A percentile compares a stretch with the other conserved stretches of the same genome.
Evolutionary conservation across 2,888 invertebrate species (phyloP).

Genomic region (Proisotoma minuta): DNA sequence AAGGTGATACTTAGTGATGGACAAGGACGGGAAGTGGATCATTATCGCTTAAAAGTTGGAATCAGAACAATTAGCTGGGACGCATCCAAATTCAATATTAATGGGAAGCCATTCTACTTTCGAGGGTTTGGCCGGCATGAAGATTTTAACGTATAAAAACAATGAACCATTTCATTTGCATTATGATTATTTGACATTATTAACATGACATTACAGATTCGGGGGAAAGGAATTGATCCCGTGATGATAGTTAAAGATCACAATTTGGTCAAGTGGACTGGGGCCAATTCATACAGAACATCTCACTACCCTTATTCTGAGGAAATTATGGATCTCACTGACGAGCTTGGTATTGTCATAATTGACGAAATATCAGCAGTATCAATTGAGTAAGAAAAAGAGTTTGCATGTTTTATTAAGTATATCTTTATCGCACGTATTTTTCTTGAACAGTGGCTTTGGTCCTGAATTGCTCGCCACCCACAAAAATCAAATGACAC

Average conservation of each 20-base stretch:
- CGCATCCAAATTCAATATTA: conserved; percentile 36
- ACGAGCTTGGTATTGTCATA: conserved; percentile 86
- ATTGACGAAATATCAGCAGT: conserved; percentile 94
- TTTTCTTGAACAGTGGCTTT: conserved; percentile 21
- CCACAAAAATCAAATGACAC: conserved; percentile 79
- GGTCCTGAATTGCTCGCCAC: conserved; percentile 66
- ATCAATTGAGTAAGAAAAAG: conserved; percentile 66
- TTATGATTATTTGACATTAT: not conserved
- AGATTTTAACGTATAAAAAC: conserved; percentile 36
- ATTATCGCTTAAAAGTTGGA: conserved; percentile 43
- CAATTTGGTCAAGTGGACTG: conserved; percentile 80
- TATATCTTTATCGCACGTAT: not conserved
- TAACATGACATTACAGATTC: conserved; percentile 57
- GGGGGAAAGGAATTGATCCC: conserved; percentile 89
- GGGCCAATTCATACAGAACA: conserved; percentile 87
- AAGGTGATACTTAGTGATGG: conserved; percentile 24
- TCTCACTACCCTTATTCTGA: conserved; percentile 94
- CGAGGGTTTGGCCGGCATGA: conserved; percentile 46
- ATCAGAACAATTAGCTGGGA: conserved; percentile 39
- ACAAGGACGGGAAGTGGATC: conserved; percentile 25
- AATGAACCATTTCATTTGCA: not conserved
- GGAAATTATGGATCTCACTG: conserved; percentile 91
- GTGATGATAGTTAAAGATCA: conserved; percentile 85
- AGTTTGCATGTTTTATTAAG: conserved; percentile 7
- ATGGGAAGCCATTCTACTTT: conserved; percentile 44